Base-by-base conservation (phyloP, 2,113 vertebrate species). In the Apeltes quadracus region DNA sequence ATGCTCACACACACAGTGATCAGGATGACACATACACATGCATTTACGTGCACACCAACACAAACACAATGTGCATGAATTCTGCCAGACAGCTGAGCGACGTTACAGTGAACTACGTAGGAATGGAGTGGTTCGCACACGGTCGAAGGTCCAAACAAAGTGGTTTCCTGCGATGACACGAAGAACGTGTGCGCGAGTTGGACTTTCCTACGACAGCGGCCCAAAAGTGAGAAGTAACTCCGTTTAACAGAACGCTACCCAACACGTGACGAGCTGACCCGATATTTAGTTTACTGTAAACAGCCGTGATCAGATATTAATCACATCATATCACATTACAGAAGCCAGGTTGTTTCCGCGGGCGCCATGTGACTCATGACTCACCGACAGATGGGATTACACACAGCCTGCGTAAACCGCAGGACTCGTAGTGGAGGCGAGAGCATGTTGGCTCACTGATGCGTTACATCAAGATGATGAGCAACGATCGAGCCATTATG, bases 1-100 rank as follows among this genome's bases (percentile, higher is more conserved):
- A 34, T n/a, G n/a, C n/a, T n/a, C n/a, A 53, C 50, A 13, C 25
- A 13, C 50, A 44, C n/a, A 32, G 22, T 58, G 55, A 72, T 57
- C 20, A 44, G 68, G 74, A 82, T 36, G 63, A 55, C 27, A 64
- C 66, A 53, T 46, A 44, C 59, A 55, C 53, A 50, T 36, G 50
- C 58, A 69, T 44, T 12, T 46, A 51, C 7, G 66, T 18, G 57
- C 48, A 61, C 69, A 50, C 65, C 44, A 13, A n/a, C 34, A 64
- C 43, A 22, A 14, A 53, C 55, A 75, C 51, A 55, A 75, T 70
- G 61, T 43, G 57, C 71, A 65, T 64, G 69, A 76, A 72, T 65
- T 77, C 81, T 86, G 71, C 58, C 70, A 25, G 41, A 61, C 34
- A 79, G 78, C 71, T 83, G 64, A 81, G 67, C 11, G 7, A 73